Evolutionary conservation across 2,113 vertebrate genomes (phyloP).

Genomic region (Gambusia affinis): DNA sequence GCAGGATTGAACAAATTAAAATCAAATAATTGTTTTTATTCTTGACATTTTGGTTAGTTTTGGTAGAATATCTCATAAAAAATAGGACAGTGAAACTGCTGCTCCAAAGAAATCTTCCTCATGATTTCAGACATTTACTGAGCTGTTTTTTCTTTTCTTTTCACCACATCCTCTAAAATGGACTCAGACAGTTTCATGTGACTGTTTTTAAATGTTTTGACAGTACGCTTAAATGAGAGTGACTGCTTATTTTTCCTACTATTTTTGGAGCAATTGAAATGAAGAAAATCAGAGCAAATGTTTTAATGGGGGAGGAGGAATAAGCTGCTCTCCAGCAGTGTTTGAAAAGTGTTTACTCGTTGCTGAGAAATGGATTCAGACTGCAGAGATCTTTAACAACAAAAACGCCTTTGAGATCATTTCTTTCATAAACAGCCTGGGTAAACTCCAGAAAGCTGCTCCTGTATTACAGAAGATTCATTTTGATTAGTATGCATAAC

Average conservation of each 20-base stretch:
- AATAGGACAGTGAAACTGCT: constrained; percentile 39
- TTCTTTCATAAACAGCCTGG: not conserved
- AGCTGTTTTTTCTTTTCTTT: not conserved
- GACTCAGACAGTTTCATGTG: not conserved
- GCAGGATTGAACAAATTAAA: constrained; percentile 39
- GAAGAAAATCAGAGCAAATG: not conserved
- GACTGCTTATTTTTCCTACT: constrained; percentile 3
- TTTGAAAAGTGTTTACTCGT: constrained; percentile 38
- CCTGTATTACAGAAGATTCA: not conserved
- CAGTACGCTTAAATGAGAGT: constrained; percentile 23
- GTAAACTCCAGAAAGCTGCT: not conserved
- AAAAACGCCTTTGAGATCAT: not conserved
- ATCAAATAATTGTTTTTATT: constrained; percentile 35
- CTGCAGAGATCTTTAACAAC: not conserved
- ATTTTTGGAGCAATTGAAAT: not conserved
- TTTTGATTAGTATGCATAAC: not conserved
- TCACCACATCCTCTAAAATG: constrained; percentile 14
- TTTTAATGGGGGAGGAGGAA: constrained; percentile 24
- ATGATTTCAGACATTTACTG: constrained; percentile 10
- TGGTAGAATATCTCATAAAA: constrained; percentile 49
- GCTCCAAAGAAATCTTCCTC: constrained; percentile 20
- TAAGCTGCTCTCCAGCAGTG: constrained; percentile 24
- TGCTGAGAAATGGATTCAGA: constrained; percentile 4
- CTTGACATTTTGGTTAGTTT: constrained; percentile 60
- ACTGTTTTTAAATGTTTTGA: constrained; percentile 2